phyloP scores from a whole-genome alignment of 2,888 invertebrate species.

The Poecilobothrus nobilitatus region DNA sequence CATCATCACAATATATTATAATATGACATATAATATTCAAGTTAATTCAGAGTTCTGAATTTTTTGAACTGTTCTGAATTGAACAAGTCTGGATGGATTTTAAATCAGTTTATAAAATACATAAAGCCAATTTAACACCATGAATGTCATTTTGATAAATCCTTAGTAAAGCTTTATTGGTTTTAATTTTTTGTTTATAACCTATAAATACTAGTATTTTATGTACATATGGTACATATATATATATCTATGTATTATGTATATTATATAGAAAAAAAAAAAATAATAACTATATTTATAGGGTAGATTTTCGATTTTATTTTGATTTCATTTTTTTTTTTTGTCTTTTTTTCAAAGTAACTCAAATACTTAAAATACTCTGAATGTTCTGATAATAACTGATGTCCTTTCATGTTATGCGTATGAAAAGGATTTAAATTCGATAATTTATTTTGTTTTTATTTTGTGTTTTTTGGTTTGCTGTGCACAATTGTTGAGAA shows the following conservation, averaged over 20 bases:
- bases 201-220: neutral
- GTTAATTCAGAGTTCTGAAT: neutral
- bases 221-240: neutral
- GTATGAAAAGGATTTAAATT: neutral
- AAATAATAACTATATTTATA: neutral
- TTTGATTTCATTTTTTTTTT: too few relatives aligned
- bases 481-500: neutral
- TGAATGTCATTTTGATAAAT: constrained; percentile 6
- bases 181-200: neutral
- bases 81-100: neutral
- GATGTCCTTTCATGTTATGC: neutral
- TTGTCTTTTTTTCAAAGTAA: neutral
- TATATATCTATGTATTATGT: too few relatives aligned
- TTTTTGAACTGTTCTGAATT: too few relatives aligned
- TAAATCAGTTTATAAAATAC: constrained; percentile 1
- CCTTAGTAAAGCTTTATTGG: constrained; percentile 4
- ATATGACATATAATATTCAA: neutral
- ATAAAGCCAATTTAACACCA: neutral
- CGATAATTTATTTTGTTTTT: too few relatives aligned
- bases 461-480: too few relatives aligned
- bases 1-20: too few relatives aligned
- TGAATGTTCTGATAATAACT: constrained; percentile 1
- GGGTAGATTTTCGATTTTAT: neutral
- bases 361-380: constrained; percentile 2
- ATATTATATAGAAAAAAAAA: too few relatives aligned